Evolutionary conservation across 2,888 invertebrate species (phyloP).

Genomic region (Parelbella ahira): DNA sequence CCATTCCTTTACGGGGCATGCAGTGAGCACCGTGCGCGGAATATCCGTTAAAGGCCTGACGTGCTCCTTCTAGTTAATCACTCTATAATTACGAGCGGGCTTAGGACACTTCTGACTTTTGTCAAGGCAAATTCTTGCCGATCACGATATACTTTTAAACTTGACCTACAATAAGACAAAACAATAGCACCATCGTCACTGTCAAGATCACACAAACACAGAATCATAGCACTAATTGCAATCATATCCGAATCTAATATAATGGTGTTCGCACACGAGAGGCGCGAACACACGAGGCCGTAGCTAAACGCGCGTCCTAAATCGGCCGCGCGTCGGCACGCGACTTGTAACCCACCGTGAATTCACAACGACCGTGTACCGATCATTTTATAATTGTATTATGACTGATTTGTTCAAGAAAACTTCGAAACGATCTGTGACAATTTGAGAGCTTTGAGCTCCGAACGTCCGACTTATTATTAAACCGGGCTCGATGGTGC

Average conservation of each 20-base stretch:
- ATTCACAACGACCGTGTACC: slow-evolving; percentile 41
- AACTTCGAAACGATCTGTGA: slow-evolving; percentile 18
- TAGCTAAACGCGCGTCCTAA: slow-evolving; percentile 47
- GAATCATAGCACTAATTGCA: slow-evolving; percentile 46
- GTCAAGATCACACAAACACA: slow-evolving; percentile 28
- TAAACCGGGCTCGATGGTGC: slow-evolving; percentile 8
- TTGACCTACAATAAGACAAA: slow-evolving; percentile 8
- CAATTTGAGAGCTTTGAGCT: slow-evolving; percentile 5
- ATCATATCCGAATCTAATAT: slow-evolving; percentile 42
- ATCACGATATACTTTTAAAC: too few relatives aligned
- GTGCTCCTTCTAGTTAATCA: too few relatives aligned
- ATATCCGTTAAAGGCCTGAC: too few relatives aligned
- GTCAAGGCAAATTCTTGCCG: too few relatives aligned
- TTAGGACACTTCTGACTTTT: too few relatives aligned
- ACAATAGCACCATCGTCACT: slow-evolving; percentile 31
- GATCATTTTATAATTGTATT: slow-evolving; percentile 38
- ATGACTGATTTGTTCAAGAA: slow-evolving; percentile 29
- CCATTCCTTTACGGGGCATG: too few relatives aligned
- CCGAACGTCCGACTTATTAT: not conserved
- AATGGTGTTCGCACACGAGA: slow-evolving; percentile 59
- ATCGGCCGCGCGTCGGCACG: slow-evolving; percentile 61
- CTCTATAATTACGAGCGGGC: too few relatives aligned
- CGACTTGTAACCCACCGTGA: slow-evolving; percentile 57
- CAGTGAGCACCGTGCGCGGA: too few relatives aligned
- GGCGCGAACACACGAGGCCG: slow-evolving; percentile 44